Conservation (phyloP, 1,140 invertebrate species). For the Prorops nasuta region DNA sequence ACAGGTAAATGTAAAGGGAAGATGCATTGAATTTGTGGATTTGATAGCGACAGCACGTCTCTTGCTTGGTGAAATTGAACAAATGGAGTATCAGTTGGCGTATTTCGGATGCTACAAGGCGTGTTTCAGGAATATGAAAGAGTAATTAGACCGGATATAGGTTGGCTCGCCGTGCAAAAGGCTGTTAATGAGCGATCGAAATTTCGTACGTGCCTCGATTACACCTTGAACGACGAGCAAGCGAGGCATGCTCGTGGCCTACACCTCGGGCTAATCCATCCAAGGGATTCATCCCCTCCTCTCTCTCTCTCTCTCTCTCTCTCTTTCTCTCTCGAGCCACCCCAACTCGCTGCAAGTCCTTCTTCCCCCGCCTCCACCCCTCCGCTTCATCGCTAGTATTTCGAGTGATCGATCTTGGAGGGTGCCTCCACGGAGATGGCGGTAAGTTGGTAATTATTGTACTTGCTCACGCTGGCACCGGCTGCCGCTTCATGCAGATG, state of each 20-base stretch:
- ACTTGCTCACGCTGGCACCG: constrained; percentile 22
- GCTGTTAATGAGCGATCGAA: constrained; percentile 35
- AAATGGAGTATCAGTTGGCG: too few species aligned
- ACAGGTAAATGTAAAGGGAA: too few species aligned
- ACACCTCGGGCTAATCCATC: too few species aligned
- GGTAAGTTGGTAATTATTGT: constrained; percentile 36
- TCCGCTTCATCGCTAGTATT: constrained; percentile 14
- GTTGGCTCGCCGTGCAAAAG: constrained; percentile 6
- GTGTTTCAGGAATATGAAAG: constrained; percentile 34
- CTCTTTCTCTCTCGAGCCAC: too few species aligned
- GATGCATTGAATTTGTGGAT: too few species aligned
- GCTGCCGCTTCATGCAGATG: constrained; percentile 17
- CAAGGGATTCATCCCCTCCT: too few species aligned
- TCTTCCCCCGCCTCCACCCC: constrained; percentile 14
- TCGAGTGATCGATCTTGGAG: constrained; percentile 23
- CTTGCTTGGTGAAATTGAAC: too few species aligned
- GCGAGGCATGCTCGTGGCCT: too few species aligned
- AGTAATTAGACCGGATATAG: constrained; percentile 27
- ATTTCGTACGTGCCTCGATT: constrained; percentile 26
- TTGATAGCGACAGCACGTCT: too few species aligned
- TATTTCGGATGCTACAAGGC: too few species aligned
- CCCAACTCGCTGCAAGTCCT: constrained; percentile 19
- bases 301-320: too few species aligned
- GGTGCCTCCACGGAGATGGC: constrained; percentile 10
- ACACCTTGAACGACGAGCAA: too few species aligned